Conservation (phyloP, 2,888 invertebrate genomes). For the Lordiphosa fenestrarum region DNA sequence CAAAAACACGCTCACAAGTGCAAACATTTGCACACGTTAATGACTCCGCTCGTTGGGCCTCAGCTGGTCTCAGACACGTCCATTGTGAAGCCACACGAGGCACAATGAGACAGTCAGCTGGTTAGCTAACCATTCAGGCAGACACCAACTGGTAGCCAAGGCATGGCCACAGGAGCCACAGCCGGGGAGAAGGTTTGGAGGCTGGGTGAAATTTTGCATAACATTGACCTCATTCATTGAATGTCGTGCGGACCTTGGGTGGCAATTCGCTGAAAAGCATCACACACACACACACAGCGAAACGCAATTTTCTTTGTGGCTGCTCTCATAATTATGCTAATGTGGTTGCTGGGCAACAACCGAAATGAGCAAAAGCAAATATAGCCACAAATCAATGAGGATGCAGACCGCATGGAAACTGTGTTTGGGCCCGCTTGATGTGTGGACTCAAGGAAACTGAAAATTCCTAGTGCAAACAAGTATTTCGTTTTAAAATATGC, state of each 20-base stretch:
- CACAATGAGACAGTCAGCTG: conserved; percentile 19
- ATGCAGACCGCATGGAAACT: too few relatives aligned
- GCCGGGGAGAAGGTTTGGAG: background rate
- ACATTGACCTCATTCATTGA: conserved; percentile 58
- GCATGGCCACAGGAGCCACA: conserved; percentile 8
- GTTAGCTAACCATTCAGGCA: conserved; percentile 4
- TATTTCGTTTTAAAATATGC: too few relatives aligned
- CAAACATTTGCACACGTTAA: conserved; percentile 67
- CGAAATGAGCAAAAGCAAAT: conserved; percentile 37
- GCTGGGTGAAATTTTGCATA: conserved; percentile 46
- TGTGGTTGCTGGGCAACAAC: conserved; percentile 34
- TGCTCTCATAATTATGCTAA: conserved; percentile 61
- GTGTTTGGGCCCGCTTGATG: too few relatives aligned
- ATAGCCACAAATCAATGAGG: conserved; percentile 43
- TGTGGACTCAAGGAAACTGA: too few relatives aligned
- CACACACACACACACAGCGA: conserved; percentile 16
- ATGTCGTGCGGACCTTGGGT: conserved; percentile 24
- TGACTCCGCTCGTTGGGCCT: conserved; percentile 49
- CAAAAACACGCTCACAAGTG: conserved; percentile 28
- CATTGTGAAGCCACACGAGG: conserved; percentile 15
- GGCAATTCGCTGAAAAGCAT: conserved; percentile 42
- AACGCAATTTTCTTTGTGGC: conserved; percentile 47
- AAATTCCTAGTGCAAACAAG: too few relatives aligned
- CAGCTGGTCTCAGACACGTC: conserved; percentile 14
- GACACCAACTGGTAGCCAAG: conserved; percentile 18